phyloP scores from a whole-genome alignment of 2,113 vertebrate species.

The Ivindomyrus marchei region DNA sequence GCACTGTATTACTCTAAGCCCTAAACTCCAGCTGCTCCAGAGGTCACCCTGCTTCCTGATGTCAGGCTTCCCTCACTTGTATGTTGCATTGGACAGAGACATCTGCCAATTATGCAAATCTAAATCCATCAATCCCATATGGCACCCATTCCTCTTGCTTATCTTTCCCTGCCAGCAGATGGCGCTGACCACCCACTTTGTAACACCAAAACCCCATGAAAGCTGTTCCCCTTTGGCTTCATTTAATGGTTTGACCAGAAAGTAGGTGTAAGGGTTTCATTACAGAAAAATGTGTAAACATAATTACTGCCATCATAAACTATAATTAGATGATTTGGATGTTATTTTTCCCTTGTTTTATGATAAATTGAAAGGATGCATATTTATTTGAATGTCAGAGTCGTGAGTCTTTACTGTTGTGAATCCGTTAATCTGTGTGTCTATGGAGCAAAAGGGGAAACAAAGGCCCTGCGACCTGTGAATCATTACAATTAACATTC shows the following conservation, averaged over 20 bases:
- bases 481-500: not conserved
- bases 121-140: not conserved
- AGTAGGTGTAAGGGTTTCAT: not conserved
- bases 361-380: not conserved
- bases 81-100: not conserved
- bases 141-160: not conserved
- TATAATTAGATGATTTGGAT: not conserved
- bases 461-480: not conserved
- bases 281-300: not conserved
- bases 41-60: not conserved
- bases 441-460: not conserved
- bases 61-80: not conserved
- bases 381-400: not conserved
- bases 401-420: not conserved
- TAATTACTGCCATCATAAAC: not conserved
- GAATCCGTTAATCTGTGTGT: not conserved
- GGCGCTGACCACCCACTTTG: not conserved
- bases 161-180: not conserved
- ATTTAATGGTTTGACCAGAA: not conserved
- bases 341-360: not conserved
- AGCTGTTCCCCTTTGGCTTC: not conserved
- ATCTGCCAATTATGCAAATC: not conserved
- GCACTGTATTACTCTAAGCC: not conserved
- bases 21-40: not conserved
- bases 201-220: not conserved